phyloP scores from a whole-genome alignment of 2,113 vertebrate genomes.

The Thinocorus orbignyianus region DNA sequence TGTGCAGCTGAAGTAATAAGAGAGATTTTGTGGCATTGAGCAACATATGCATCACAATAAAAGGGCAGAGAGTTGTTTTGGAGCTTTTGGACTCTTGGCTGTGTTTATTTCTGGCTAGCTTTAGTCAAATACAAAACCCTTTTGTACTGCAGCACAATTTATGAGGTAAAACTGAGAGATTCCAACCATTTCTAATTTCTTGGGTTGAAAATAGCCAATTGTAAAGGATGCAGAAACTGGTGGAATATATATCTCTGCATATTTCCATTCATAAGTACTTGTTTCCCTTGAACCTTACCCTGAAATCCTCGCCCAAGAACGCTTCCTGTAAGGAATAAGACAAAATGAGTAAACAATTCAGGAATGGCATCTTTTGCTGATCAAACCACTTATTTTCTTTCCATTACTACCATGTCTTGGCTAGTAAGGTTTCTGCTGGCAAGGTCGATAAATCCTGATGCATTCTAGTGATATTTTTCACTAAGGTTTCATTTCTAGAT shows the following conservation, averaged over 20 bases:
- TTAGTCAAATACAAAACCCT: neutral
- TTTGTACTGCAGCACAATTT: neutral
- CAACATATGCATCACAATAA: neutral
- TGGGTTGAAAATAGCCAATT: neutral
- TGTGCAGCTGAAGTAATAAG: neutral
- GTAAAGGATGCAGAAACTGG: neutral
- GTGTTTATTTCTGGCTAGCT: neutral
- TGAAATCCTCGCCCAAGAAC: neutral
- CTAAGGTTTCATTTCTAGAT: neutral
- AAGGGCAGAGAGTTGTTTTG: conserved; percentile 14
- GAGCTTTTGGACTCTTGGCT: neutral
- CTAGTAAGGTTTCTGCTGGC: neutral
- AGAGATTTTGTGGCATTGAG: conserved; percentile 18
- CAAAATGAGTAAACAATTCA: neutral
- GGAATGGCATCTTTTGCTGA: neutral
- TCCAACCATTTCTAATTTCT: neutral
- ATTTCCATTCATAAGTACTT: neutral
- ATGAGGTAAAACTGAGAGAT: neutral
- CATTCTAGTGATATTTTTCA: neutral
- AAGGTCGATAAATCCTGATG: neutral
- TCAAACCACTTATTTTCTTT: neutral
- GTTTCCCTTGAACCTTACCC: neutral
- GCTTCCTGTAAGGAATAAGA: neutral
- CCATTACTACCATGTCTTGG: neutral
- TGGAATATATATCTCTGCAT: neutral